Evolutionary conservation across 2,888 invertebrate genomes (phyloP).

Genomic region (Lobophora halterata): DNA sequence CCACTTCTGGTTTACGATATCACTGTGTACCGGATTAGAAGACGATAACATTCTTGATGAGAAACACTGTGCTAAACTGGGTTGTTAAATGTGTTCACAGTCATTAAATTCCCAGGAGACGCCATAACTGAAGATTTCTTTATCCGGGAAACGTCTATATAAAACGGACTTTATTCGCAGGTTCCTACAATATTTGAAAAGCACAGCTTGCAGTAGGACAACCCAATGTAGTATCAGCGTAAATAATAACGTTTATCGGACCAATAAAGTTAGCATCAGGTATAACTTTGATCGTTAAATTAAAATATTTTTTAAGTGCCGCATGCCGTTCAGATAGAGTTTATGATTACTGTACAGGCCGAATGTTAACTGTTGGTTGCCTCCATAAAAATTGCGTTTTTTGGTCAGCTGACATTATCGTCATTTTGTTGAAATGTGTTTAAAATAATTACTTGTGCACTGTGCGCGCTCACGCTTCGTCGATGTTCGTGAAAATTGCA

Average conservation of each 20-base stretch:
- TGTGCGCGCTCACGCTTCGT: constrained; percentile 64
- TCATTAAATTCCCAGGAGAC: constrained; percentile 60
- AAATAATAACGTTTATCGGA: constrained; percentile 8
- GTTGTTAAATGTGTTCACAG: constrained; percentile 62
- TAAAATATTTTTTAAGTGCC: constrained; percentile 20
- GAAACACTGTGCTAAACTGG: constrained; percentile 67
- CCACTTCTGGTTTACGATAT: constrained; percentile 77
- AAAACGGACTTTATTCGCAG: constrained; percentile 41
- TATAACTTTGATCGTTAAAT: constrained; percentile 19
- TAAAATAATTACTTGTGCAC: constrained; percentile 76
- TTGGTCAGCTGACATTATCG: constrained; percentile 70
- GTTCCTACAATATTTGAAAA: constrained; percentile 6
- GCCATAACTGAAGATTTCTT: constrained; percentile 46
- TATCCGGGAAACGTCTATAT: constrained; percentile 47
- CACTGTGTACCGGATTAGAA: constrained; percentile 73
- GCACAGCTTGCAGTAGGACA: constrained; percentile 1
- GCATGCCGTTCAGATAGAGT: not conserved
- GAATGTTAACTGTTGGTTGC: constrained; percentile 40
- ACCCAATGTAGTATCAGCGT: constrained; percentile 3
- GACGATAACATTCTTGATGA: constrained; percentile 72
- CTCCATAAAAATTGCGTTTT: constrained; percentile 45
- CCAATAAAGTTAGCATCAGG: constrained; percentile 21
- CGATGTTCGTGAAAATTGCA: constrained; percentile 71
- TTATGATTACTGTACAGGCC: not conserved
- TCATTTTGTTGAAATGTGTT: constrained; percentile 80